These are phyloP conservation scores for Drosophila guanche DNA, from an alignment of 1,140 invertebrate species.

Conservation along the genomic window DNA sequence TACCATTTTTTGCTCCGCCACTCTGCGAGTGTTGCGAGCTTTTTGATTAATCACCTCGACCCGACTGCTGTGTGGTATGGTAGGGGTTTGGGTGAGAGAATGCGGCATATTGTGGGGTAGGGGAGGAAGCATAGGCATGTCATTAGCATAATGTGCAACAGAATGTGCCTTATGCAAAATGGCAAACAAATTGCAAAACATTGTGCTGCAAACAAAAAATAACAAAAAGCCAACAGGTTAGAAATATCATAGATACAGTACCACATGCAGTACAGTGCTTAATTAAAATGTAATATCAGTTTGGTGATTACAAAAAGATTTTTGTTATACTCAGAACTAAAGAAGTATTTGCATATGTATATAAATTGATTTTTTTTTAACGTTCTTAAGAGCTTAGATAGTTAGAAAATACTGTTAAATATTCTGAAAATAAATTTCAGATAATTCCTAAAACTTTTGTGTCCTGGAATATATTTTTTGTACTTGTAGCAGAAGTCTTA, in stretches of 20 bases:
- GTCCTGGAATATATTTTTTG: no score
- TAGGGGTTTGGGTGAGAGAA: slow-evolving; percentile 7
- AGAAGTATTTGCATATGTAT: no score
- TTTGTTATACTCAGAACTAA: no score
- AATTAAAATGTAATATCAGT: no score
- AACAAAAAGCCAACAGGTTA: slow-evolving; percentile 55
- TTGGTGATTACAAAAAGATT: no score
- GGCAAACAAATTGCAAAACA: slow-evolving; percentile 71
- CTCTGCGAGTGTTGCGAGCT: slow-evolving; percentile 16
- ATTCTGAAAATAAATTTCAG: no score
- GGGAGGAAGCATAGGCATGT: slow-evolving; percentile 48
- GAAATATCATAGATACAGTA: slow-evolving; percentile 10
- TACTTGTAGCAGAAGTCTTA: no score
- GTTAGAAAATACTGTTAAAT: no score
- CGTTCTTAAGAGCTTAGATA: no score
- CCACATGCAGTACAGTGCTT: no score
- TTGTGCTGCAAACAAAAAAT: slow-evolving; percentile 9
- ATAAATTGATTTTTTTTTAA: no score
- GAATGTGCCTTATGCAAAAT: slow-evolving; percentile 70
- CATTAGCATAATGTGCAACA: slow-evolving; percentile 79
- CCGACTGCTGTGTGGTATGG: slow-evolving; percentile 27
- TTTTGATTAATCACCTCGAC: slow-evolving; percentile 75
- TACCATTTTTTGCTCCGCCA: slow-evolving; percentile 40
- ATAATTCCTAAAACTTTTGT: no score
- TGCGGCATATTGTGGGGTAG: slow-evolving; percentile 5